phyloP scores from a whole-genome alignment of 2,113 vertebrate genomes.

The human region GRCh38 chr1:7097501-7098000 shows the following conservation, averaged over 20 bases:
- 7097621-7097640: not conserved
- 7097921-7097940: fast-evolving
- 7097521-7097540: not conserved
- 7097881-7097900: not conserved
- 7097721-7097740: fast-evolving
- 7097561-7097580: not conserved
- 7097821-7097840: fast-evolving
- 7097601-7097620: not conserved
- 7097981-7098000: not conserved
- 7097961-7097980: not conserved
- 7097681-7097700: not conserved
- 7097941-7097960: not conserved
- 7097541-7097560: not conserved
- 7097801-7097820: too few relatives aligned
- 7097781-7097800: fast-evolving
- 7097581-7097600: not conserved
- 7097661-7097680: not conserved
- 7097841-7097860: not conserved
- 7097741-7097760: fast-evolving
- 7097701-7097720: fast-evolving
- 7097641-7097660: not conserved
- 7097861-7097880: not conserved
- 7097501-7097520: not conserved
- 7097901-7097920: not conserved
- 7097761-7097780: fast-evolving